These are phyloP conservation scores for Drosophila lacicola DNA, from an alignment of 2,888 invertebrate genomes.

Conservation along the genomic window DNA sequence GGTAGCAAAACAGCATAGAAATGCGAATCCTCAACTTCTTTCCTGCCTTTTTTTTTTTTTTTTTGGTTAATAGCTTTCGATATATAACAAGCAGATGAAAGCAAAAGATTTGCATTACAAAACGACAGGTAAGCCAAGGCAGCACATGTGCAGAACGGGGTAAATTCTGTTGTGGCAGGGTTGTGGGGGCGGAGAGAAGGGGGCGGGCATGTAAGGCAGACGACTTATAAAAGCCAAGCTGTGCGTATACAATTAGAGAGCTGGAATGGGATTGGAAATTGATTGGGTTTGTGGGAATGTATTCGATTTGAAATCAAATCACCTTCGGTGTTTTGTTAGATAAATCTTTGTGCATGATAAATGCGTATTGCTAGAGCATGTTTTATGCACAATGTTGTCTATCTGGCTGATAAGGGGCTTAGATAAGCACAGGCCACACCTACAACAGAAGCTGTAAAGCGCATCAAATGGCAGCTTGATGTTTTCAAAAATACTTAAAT, in stretches of 20 bases:
- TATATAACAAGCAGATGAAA: slow-evolving; percentile 80
- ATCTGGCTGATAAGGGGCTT: slow-evolving; percentile 7
- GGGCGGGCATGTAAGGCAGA: slow-evolving; percentile 11
- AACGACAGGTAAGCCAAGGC: slow-evolving; percentile 68
- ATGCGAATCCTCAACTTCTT: slow-evolving; percentile 37
- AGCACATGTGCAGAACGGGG: slow-evolving; percentile 41
- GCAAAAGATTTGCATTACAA: slow-evolving; percentile 80
- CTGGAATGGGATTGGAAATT: slow-evolving; percentile 34
- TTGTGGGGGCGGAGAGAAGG: neutral
- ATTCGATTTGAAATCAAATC: slow-evolving; percentile 54
- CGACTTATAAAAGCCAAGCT: slow-evolving; percentile 53
- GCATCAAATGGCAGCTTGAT: neutral
- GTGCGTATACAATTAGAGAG: slow-evolving; percentile 49
- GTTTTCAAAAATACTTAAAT: no score
- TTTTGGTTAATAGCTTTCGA: slow-evolving; percentile 76
- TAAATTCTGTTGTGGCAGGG: slow-evolving; percentile 19
- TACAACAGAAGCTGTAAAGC: neutral
- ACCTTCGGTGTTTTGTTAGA: slow-evolving; percentile 34
- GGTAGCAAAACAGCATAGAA: slow-evolving; percentile 64
- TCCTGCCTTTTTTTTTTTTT: slow-evolving; percentile 35
- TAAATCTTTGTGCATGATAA: slow-evolving; percentile 32
- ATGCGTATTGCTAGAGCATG: slow-evolving; percentile 12
- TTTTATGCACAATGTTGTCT: neutral
- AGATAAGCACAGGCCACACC: slow-evolving; percentile 5
- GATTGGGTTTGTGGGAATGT: slow-evolving; percentile 61